Evolutionary conservation across 2,113 vertebrate species (phyloP), one percentile per base, ranked within the genome.

Genomic region (Struthidea cinerea): DNA sequence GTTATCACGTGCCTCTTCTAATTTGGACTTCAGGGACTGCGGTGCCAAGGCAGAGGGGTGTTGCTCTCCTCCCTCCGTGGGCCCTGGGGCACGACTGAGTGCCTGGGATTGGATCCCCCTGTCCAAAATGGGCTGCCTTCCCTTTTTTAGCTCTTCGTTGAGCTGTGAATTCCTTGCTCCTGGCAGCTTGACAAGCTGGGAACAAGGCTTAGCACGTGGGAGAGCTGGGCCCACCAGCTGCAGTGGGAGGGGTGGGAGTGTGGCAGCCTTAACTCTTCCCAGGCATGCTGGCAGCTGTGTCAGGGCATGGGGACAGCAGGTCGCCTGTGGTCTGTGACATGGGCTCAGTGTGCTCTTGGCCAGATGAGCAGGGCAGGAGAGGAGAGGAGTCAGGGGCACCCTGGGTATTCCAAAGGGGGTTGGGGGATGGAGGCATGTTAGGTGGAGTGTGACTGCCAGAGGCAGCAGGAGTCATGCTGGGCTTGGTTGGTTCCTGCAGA

Each of bases 121-220:
- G 98, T 98, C 98, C 98, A 97, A 98, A 98, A 98, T 98, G 98
- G 98, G 98, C 98, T 98, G 98, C 98, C 98, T 99, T 99, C 98
- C 98, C 98, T 99, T 99, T 98, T 99, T 98, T 99, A 99, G 98
- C 98, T 98, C 98, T 98, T 98, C 91, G 98, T 97, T 96, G 98
- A 98, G 98, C 98, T 95, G 97, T 98, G 97, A 98, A 98, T 98
- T 98, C 98, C 98, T 98, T 87, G 90, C 97, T 97, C 94, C 97
- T 98, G 98, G 98, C 98, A 98, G 98, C 93, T 91, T 98, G 98
- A 98, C 98, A 99, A 98, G 94, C 97, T 84, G 91, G 96, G 98
- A 98, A 98, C 98, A 96, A 98, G 97, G 97, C 98, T 98, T 98
- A 98, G 98, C 98, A 98, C 98, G 97, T 98, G 98, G 98, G 98